A percentile compares a stretch with the other conserved stretches of the same genome.
Evolutionary conservation across 1,140 invertebrate genomes (phyloP).

Genomic region (Oedothorax gibbosus): DNA sequence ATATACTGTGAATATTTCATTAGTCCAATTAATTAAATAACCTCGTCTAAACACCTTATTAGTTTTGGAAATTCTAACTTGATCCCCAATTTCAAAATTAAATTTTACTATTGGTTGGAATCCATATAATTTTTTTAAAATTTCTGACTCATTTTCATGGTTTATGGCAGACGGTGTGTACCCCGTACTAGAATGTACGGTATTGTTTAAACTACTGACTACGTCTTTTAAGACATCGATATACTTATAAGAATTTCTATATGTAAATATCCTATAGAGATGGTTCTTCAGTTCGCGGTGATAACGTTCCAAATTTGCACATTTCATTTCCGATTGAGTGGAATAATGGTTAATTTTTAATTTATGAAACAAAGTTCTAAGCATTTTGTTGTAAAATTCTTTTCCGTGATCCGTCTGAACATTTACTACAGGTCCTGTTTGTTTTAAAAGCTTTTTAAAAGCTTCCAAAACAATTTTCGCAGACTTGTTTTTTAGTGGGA

Average conservation of each 20-base stretch:
- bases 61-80: slow-evolving; percentile 1
- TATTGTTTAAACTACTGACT: not conserved
- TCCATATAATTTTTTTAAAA: slow-evolving; percentile 27
- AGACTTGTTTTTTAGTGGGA: slow-evolving; percentile 6
- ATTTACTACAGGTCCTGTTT: not conserved
- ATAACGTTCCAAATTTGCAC: too few relatives aligned
- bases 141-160: not conserved
- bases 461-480: not conserved
- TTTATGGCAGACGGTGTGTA: not conserved
- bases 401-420: slow-evolving; percentile 19
- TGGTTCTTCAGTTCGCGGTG: not conserved
- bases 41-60: slow-evolving; percentile 7
- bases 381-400: not conserved
- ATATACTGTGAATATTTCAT: not conserved
- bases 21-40: not conserved
- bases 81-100: slow-evolving; percentile 9
- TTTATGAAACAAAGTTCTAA: not conserved
- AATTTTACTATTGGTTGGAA: not conserved
- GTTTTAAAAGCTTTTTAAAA: not conserved
- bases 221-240: not conserved
- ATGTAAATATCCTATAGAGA: not conserved
- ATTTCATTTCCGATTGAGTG: too few relatives aligned
- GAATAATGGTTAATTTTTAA: too few relatives aligned
- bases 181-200: not conserved
- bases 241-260: slow-evolving; percentile 28